Base-by-base conservation (phyloP, 2,797 vertebrate species). In the Sebastes elongatus region DNA sequence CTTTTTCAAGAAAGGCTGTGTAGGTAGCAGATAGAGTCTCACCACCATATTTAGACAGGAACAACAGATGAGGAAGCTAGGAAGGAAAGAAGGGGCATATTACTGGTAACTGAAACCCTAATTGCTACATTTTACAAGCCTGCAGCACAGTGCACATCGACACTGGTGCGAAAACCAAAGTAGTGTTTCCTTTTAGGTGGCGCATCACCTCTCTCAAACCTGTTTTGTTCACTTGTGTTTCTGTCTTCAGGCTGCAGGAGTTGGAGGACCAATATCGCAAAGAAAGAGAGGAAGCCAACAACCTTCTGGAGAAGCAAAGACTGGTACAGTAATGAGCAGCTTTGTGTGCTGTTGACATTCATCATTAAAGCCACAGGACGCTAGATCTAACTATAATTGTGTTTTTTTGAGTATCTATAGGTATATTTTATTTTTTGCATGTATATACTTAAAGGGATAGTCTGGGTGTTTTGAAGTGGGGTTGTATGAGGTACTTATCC, bases 291-390 rank as follows among this genome's bases (percentile, higher is more conserved):
- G 98, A 99, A 76, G 97, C 97, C 2, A 98, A 97, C 92, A 98
- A 99, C 87, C 96, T 99, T 53, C 94, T 99, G 35, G 99, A 99
- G 91, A 97, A 99, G 89, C 99, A 99, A 89, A 96, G 99, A 93
- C 95, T 99, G 96, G 99, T 99, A 93, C 91, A 64, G 65, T 55
- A n/a, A 66, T 30, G 3, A 59, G 20, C 27, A 55, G 27, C 27
- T 71, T 7, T 25, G 4, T n/a, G 7, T 57, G 32, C 13, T 42
- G 9, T 23, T 71, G 6, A 20, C 2, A n/a, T 42, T 63, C 30
- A 56, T 22, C 13, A 60, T 62, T 53, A 10, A 57, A 27, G 7
- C 8, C 14, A 52, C 4, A 30, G 18, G 3, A 59, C 8, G 23
- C 14, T 55, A 28, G 6, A 66, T 69, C n/a, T 11, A 5, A 27